Evolutionary conservation across 2,888 invertebrate genomes (phyloP).

Genomic region (Thera obeliscata): DNA sequence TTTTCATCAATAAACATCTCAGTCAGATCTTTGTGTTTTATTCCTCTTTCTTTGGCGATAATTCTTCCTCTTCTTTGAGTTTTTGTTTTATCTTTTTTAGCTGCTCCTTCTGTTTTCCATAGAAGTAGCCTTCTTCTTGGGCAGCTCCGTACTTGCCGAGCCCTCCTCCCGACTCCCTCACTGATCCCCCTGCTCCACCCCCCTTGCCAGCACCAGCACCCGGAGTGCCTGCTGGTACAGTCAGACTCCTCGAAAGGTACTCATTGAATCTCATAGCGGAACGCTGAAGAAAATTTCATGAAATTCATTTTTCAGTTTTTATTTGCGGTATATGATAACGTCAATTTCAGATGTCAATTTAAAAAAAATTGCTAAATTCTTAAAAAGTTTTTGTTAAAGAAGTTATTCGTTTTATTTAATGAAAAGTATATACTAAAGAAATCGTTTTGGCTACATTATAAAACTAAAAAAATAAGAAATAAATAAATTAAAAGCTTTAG

Average conservation of each 20-base stretch:
- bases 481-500: too few relatives aligned
- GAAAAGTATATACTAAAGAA: too few relatives aligned
- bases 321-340: slow-evolving; percentile 1
- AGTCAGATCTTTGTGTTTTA: neutral
- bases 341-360: neutral
- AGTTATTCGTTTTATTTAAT: too few relatives aligned
- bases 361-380: too few relatives aligned
- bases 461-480: too few relatives aligned
- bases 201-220: slow-evolving; percentile 67
- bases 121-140: slow-evolving; percentile 70
- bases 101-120: slow-evolving; percentile 60
- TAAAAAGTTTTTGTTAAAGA: too few relatives aligned
- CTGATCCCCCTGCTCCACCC: slow-evolving; percentile 62
- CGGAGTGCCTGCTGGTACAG: slow-evolving; percentile 43
- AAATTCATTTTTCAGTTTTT: slow-evolving; percentile 18
- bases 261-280: neutral
- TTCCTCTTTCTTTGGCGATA: slow-evolving; percentile 23
- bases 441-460: too few relatives aligned
- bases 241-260: slow-evolving; percentile 25
- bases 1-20: neutral
- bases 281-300: slow-evolving; percentile 6
- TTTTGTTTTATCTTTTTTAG: slow-evolving; percentile 61
- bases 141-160: slow-evolving; percentile 63
- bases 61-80: slow-evolving; percentile 45
- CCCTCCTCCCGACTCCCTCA: slow-evolving; percentile 63